Evolutionary conservation across 2,888 invertebrate genomes (phyloP).

Genomic region (Pseudococcus jackbeardsleyi): DNA sequence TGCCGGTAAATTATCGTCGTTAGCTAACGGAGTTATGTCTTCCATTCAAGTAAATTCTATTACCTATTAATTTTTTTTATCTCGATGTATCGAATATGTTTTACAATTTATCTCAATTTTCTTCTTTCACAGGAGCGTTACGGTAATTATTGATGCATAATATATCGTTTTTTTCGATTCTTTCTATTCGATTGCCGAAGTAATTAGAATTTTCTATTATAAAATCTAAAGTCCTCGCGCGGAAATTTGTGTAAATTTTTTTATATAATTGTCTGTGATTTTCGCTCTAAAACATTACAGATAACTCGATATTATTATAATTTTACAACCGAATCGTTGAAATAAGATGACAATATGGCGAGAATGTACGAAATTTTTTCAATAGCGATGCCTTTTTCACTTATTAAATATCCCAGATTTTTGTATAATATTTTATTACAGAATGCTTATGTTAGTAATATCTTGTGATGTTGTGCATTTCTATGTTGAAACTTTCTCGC

Average conservation of each 20-base stretch:
- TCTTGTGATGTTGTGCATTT: not conserved
- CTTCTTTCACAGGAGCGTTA: constrained; percentile 67
- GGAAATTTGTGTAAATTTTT: not conserved
- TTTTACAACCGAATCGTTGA: not conserved
- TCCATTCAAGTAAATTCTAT: constrained; percentile 82
- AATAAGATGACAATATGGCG: not conserved
- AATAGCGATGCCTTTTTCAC: not conserved
- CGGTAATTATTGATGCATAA: constrained; percentile 66
- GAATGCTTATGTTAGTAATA: not conserved
- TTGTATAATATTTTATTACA: not conserved
- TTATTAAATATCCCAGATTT: not conserved
- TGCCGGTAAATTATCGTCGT: constrained; percentile 93
- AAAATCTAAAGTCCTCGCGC: constrained; percentile 15
- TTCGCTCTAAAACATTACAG: constrained; percentile 8
- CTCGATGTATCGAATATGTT: not conserved
- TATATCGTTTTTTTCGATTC: not conserved
- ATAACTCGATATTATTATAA: constrained; percentile 18
- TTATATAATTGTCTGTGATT: constrained; percentile 38
- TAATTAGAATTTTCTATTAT: not conserved
- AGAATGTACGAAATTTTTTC: not conserved
- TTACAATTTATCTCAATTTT: constrained; percentile 47
- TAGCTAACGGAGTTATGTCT: constrained; percentile 94
- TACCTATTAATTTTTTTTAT: constrained; percentile 12
- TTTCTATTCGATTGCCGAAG: not conserved
- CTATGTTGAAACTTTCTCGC: not conserved